Base-by-base conservation (phyloP, 2,888 invertebrate species). In the Halocaridina rubra region DNA sequence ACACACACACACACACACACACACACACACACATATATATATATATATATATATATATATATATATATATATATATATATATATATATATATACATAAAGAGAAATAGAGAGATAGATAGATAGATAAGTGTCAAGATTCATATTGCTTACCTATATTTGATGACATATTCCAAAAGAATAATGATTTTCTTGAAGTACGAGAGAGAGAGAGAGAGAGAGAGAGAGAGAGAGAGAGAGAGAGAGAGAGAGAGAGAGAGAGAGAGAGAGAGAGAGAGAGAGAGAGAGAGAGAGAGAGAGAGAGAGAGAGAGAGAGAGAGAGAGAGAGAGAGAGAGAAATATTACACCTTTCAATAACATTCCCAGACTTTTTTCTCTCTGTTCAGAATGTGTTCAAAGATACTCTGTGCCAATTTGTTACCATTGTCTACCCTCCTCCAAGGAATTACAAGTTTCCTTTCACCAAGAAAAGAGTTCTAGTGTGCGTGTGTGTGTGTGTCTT, bases 191-290 rank as follows among this genome's bases (percentile, higher is more conserved):
- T n/a, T n/a, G n/a, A 29, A 22, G 67, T 19, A 29, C 16, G 67
- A 22, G 67, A 67, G 67, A 22, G 67, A 67, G 67, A 67, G 67
- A 67, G 67, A 67, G 67, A 67, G 67, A 67, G 67, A 67, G 67
- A 67, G 67, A 67, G 67, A 67, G 67, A 67, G 67, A 67, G 67
- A 22, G 67, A 22, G 67, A 22, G 67, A 22, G 67, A 22, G 67
- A 22, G 67, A 22, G 67, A 22, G 67, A 22, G 67, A 67, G 67
- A 67, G 67, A 67, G 67, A 67, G 67, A 67, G 67, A 67, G 67
- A 67, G 67, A 67, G 67, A 24, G 67, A 67, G 67, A 67, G 67
- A 67, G 24, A 67, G 67, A 67, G 67, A 67, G 67, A 67, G 67
- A 67, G 22, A 67, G 7, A 22, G 22, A 4, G 24, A 5, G 22